Percentiles rank a stretch among this genome's conserved stretches.
Conservation (phyloP, 2,888 invertebrate genomes). For the Melolontha melolontha region DNA sequence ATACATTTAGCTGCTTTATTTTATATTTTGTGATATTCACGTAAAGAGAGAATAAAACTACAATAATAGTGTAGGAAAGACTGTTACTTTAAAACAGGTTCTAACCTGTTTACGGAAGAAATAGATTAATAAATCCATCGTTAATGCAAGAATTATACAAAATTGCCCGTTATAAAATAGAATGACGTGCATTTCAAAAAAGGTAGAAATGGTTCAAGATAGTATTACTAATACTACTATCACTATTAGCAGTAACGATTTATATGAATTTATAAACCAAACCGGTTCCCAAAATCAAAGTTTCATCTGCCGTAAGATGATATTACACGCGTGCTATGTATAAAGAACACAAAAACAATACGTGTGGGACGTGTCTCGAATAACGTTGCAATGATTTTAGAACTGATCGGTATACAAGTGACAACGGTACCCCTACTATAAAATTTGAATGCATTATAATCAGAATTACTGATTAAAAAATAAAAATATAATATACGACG, state of each 20-base stretch:
- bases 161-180: slow-evolving; percentile 5
- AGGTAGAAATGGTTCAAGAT: no score
- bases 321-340: slow-evolving; percentile 51
- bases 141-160: not conserved
- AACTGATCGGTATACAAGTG: not conserved
- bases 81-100: slow-evolving; percentile 57
- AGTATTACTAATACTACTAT: no score
- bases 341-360: slow-evolving; percentile 47
- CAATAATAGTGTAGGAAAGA: not conserved
- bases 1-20: no score
- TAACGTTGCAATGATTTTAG: slow-evolving; percentile 21
- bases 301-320: slow-evolving; percentile 51
- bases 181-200: not conserved
- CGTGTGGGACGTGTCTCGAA: slow-evolving; percentile 17
- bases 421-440: not conserved
- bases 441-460: not conserved
- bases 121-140: slow-evolving; percentile 10
- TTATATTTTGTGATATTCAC: no score
- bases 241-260: no score
- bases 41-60: not conserved
- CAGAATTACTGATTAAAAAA: no score
- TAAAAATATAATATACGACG: no score
- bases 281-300: slow-evolving; percentile 49
- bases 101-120: slow-evolving; percentile 56
- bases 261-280: no score